Conservation (phyloP, 2,888 invertebrate species). For the Patella pellucida region DNA sequence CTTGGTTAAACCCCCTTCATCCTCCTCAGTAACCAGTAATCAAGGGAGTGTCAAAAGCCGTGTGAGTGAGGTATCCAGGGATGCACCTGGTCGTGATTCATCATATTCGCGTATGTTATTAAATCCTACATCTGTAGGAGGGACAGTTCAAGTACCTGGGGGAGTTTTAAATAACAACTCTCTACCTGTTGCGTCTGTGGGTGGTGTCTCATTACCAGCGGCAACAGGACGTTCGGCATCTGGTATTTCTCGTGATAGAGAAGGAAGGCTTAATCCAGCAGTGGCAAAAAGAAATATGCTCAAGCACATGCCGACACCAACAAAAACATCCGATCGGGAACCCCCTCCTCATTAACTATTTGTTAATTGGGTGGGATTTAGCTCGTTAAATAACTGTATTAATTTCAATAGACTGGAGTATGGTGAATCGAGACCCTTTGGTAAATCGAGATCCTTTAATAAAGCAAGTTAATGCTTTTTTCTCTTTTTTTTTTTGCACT, state of each 20-base stretch:
- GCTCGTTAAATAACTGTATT: neutral
- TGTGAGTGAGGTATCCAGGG: slow-evolving; percentile 15
- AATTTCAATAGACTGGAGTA: slow-evolving; percentile 3
- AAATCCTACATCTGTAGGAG: slow-evolving; percentile 29
- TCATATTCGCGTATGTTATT: slow-evolving; percentile 25
- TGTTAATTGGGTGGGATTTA: no score
- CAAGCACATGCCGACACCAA: slow-evolving; percentile 62
- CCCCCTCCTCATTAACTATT: slow-evolving; percentile 60
- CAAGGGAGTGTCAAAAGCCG: slow-evolving; percentile 9
- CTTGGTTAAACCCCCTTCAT: slow-evolving; percentile 13
- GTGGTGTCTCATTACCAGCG: slow-evolving; percentile 43
- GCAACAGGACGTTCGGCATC: slow-evolving; percentile 46
- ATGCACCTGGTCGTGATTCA: neutral
- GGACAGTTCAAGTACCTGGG: slow-evolving; percentile 38
- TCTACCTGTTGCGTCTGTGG: slow-evolving; percentile 26
- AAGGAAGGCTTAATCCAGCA: slow-evolving; percentile 55
- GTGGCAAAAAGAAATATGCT: slow-evolving; percentile 64
- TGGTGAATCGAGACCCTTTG: neutral
- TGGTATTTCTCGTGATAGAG: slow-evolving; percentile 38
- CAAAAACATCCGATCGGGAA: slow-evolving; percentile 61
- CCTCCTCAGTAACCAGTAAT: neutral
- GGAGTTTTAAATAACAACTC: slow-evolving; percentile 26
- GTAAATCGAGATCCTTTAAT: neutral
- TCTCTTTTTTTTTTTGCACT: neutral
- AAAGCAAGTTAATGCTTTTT: neutral